Evolutionary conservation across 2,888 invertebrate species (phyloP).

Genomic region (Lordiphosa andalusiaca): DNA sequence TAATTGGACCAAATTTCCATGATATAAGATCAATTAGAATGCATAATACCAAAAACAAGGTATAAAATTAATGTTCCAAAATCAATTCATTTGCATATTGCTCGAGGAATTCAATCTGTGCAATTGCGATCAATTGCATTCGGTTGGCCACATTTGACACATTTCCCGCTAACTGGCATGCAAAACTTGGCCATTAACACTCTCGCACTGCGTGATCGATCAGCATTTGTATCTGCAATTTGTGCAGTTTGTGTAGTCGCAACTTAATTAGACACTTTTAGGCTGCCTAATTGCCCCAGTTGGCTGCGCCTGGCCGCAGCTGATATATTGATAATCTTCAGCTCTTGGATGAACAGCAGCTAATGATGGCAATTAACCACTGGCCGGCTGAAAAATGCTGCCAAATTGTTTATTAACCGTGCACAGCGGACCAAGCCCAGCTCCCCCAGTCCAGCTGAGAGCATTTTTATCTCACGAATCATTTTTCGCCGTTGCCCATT

Average conservation of each 20-base stretch:
- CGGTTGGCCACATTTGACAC: too few species aligned
- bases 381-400: slow-evolving; percentile 53
- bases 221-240: slow-evolving; percentile 43
- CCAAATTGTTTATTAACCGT: slow-evolving; percentile 69
- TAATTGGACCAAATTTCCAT: too few species aligned
- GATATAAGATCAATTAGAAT: too few species aligned
- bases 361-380: slow-evolving; percentile 67
- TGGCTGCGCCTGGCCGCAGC: slow-evolving; percentile 30
- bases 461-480: slow-evolving; percentile 65
- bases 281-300: slow-evolving; percentile 60
- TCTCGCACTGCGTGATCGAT: slow-evolving; percentile 44
- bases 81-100: too few species aligned
- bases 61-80: too few species aligned
- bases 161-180: slow-evolving; percentile 3
- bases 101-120: too few species aligned
- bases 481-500: slow-evolving; percentile 63
- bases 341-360: slow-evolving; percentile 63
- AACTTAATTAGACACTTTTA: slow-evolving; percentile 70
- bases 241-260: slow-evolving; percentile 38
- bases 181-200: too few species aligned
- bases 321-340: slow-evolving; percentile 64
- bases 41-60: too few species aligned
- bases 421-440: slow-evolving; percentile 34
- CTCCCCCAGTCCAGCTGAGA: slow-evolving; percentile 25
- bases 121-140: too few species aligned